These are phyloP conservation scores for Endotricha flammealis DNA, from an alignment of 2,888 invertebrate species.

Conservation along the genomic window DNA sequence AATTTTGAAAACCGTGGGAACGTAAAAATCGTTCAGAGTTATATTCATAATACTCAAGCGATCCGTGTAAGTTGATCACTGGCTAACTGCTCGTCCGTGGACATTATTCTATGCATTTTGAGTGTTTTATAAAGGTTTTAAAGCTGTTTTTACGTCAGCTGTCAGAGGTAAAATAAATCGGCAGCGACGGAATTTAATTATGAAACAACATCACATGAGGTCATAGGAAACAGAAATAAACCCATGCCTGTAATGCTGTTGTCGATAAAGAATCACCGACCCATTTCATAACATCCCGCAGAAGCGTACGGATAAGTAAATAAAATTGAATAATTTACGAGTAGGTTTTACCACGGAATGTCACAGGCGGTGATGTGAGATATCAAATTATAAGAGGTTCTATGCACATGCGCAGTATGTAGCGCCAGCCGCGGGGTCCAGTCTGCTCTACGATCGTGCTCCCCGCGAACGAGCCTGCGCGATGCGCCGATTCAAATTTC, in stretches of 20 bases:
- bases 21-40: too few species aligned
- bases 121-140: too few species aligned
- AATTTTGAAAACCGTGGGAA: too few species aligned
- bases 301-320: constrained; percentile 56
- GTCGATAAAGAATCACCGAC: constrained; percentile 36
- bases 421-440: constrained; percentile 44
- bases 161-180: too few species aligned
- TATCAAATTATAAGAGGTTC: constrained; percentile 72
- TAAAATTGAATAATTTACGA: constrained; percentile 71
- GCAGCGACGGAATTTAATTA: too few species aligned
- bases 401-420: constrained; percentile 57
- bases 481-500: constrained; percentile 38
- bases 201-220: too few species aligned
- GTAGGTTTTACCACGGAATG: constrained; percentile 68
- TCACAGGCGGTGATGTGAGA: constrained; percentile 70
- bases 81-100: too few species aligned
- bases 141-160: too few species aligned
- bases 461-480: constrained; percentile 50
- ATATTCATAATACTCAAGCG: too few species aligned
- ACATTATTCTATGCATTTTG: too few species aligned
- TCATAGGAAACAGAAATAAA: constrained; percentile 3
- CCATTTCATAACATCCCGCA: constrained; percentile 40
- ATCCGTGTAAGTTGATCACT: too few species aligned
- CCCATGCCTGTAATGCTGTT: constrained; percentile 12
- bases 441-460: constrained; percentile 56